Base-by-base conservation (phyloP, 1,140 invertebrate species). In the Marisa cornuarietis region DNA sequence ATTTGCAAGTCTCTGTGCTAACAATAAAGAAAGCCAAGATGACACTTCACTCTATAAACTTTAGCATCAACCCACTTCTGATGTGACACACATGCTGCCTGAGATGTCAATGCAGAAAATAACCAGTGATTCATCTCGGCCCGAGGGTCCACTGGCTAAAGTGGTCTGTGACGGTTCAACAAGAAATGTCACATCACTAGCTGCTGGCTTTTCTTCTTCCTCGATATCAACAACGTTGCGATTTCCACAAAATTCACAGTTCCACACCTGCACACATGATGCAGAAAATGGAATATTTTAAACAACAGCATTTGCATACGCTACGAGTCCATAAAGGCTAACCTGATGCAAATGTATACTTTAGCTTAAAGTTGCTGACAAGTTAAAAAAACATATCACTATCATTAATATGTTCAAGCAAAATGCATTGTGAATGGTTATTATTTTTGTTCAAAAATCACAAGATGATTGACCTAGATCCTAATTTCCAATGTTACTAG, bases 101-200 rank as follows among this genome's bases (percentile, higher is more conserved):
- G 88, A 90, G n/a, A 87, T 84, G 81, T 91, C 90, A 9, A 91
- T 83, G 86, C 88, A 90, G 83, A 90, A 91, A 14, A 91, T 79
- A 65, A 90, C 85, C 8, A 90, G 81, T 24, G 87, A 88, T 63
- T 88, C 84, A 71, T 90, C 89, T 14, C 79, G 79, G 9, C 88
- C 87, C 14, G 83, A 82, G 0, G 81, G 80, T 65, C 86, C 85
- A 68, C 80, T 85, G 61, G 84, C 72, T 10, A 82, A 78, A 18
- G 88, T 88, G 0, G 85, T 81, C 18, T 84, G 81, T 3, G 85
- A 83, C 13, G 89, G 87, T 73, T 88, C 84, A 49, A 91, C 71
- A 85, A 91, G 85, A 75, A 83, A 91, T 1, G 90, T 91, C 20
- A 90, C 87, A 81, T 90, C 89, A 49, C 85, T 84, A 24, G 69